These are phyloP conservation scores for Apis laboriosa DNA, from an alignment of 1,140 invertebrate species.

Conservation along the genomic window DNA sequence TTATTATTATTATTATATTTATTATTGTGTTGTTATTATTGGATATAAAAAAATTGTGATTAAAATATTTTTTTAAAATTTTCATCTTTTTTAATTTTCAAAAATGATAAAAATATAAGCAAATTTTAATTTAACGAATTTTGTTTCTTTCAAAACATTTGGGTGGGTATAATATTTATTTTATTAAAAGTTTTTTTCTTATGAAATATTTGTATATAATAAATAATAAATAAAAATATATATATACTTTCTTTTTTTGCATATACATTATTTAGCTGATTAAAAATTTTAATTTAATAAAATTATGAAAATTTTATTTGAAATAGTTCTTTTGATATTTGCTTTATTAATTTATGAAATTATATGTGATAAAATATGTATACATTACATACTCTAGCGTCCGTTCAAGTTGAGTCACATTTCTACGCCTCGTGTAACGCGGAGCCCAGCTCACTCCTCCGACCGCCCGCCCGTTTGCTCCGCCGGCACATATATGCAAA, in stretches of 20 bases:
- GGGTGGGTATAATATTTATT: no score
- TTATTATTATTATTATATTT: no score
- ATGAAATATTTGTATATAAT: no score
- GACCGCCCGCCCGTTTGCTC: slow-evolving; percentile 36
- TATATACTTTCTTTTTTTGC: no score
- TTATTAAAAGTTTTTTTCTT: no score
- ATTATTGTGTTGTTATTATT: no score
- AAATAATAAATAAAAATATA: no score
- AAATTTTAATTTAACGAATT: background rate
- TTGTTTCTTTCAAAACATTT: no score
- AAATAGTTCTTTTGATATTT: background rate
- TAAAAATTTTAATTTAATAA: background rate
- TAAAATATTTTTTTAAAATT: background rate
- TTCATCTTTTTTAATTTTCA: background rate
- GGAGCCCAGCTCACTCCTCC: slow-evolving; percentile 40
- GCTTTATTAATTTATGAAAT: background rate
- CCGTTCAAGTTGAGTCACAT: slow-evolving; percentile 30
- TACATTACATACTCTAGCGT: slow-evolving; percentile 29
- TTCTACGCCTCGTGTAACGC: slow-evolving; percentile 58
- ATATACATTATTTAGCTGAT: background rate
- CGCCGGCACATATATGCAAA: slow-evolving; percentile 45
- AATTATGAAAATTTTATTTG: background rate
- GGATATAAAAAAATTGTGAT: background rate
- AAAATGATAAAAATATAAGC: background rate
- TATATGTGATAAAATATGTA: background rate